phyloP scores from a whole-genome alignment of 1,140 invertebrate genomes.

The Orchesella cincta region DNA sequence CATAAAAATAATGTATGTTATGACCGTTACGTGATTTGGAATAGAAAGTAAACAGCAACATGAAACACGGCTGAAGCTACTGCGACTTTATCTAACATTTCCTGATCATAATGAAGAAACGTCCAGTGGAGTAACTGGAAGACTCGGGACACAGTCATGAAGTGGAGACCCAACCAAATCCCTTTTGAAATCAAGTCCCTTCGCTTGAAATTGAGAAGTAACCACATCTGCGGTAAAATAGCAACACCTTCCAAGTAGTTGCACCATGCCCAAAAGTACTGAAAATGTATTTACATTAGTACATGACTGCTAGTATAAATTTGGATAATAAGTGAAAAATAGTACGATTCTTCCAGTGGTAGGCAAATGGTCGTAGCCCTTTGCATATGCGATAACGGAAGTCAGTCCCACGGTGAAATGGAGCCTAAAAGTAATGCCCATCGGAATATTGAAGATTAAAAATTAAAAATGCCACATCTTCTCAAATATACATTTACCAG shows the following conservation, averaged over 20 bases:
- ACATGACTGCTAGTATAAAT: no score
- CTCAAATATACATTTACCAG: neutral
- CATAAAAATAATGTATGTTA: no score
- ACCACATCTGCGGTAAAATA: neutral
- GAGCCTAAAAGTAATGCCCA: neutral
- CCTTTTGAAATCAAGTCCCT: neutral
- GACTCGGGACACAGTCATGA: neutral
- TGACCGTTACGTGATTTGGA: no score
- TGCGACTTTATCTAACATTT: neutral
- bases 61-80: slow-evolving; percentile 5
- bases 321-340: no score
- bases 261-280: neutral
- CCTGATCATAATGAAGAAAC: neutral
- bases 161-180: neutral
- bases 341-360: neutral
- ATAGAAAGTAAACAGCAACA: neutral
- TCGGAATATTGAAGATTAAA: neutral
- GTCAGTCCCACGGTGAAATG: neutral
- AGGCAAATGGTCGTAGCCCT: neutral
- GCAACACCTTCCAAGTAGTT: neutral
- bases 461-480: neutral
- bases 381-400: neutral
- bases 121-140: neutral
- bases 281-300: no score
- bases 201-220: neutral